Percentiles rank a stretch among this genome's conserved stretches.
Conservation (phyloP, 1,140 invertebrate species). For the Drosophila sp. region DNA sequence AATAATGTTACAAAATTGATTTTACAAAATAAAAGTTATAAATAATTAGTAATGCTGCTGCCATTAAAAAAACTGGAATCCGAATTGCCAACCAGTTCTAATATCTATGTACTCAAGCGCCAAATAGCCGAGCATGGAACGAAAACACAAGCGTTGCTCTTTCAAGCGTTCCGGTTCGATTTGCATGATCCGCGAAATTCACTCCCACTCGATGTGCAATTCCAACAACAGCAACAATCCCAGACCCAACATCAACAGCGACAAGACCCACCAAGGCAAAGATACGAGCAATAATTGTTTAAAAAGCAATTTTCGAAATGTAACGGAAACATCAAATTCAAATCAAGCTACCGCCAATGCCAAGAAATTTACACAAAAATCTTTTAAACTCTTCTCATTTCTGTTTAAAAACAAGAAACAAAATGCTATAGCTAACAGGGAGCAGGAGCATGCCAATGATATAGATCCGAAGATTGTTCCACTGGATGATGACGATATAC, state of each 20-base stretch:
- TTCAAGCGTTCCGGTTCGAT: constrained; percentile 56
- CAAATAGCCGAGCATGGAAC: constrained; percentile 54
- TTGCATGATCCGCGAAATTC: constrained; percentile 20
- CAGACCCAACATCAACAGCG: neutral
- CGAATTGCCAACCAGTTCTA: constrained; percentile 9
- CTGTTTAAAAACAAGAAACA: constrained; percentile 5
- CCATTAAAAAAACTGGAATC: constrained; percentile 31
- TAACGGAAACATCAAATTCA: neutral
- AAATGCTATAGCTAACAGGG: neutral
- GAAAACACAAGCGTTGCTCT: constrained; percentile 50
- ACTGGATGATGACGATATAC: constrained; percentile 31
- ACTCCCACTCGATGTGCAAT: neutral
- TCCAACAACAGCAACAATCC: constrained; percentile 1
- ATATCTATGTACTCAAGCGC: constrained; percentile 44
- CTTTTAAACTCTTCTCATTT: constrained; percentile 1
- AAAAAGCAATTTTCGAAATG: neutral
- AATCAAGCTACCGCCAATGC: neutral
- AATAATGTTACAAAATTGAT: constrained; percentile 58
- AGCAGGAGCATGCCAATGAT: neutral
- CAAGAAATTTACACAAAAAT: neutral
- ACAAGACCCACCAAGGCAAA: neutral
- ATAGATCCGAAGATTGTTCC: neutral
- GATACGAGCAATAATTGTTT: neutral
- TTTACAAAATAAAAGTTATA: neutral
- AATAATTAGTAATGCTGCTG: constrained; percentile 53